Evolutionary conservation across 2,113 vertebrate species (phyloP).

Genomic region (Oryctolagus cuniculus): mOryCun1.1 NC_091440.1:22455501-22456000

Average conservation of each 20-base stretch:
- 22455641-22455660: constrained; percentile 8
- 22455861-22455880: too few species aligned
- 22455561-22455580: background rate
- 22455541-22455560: background rate
- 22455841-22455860: background rate
- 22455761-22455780: background rate
- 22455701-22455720: background rate
- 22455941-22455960: too few species aligned
- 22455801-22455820: background rate
- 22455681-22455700: background rate
- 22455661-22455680: background rate
- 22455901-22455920: too few species aligned
- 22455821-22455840: background rate
- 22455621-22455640: background rate
- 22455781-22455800: background rate
- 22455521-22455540: background rate
- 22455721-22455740: background rate
- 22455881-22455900: too few species aligned
- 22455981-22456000: too few species aligned
- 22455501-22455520: background rate
- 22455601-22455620: background rate
- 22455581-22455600: background rate
- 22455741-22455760: background rate
- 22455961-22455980: too few species aligned
- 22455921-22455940: too few species aligned